Evolutionary conservation across 2,888 invertebrate genomes (phyloP), one percentile per base, ranked within the genome.

Genomic region (Hartigia nigra): DNA sequence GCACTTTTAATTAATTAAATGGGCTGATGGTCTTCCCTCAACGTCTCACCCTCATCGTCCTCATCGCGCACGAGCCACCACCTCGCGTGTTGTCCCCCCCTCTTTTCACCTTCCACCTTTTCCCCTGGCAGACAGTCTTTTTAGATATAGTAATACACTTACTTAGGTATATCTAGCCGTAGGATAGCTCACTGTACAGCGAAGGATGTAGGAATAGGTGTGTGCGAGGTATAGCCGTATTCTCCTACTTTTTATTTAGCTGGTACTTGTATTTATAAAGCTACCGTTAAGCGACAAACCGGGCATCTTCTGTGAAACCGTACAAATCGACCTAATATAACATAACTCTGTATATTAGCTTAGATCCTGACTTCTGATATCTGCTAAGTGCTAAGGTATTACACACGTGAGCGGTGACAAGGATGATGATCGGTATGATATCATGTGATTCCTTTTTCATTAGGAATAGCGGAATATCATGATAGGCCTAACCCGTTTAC

Each of bases 1-100:
- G 91, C 91, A 91, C 90, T 91, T 91, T 91, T 91, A 91, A 91
- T 91, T 91, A 91, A 91, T 91, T 91, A 91, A 91, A 91, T 90
- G 91, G 90, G 87, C 87, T 88, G 88, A 90, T 89, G 87, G 89
- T 81, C 83, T 82, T 81, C 87, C 85, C 85, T 84, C 82, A 80
- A 85, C 83, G 85, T 80, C 35, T 79, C 79, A 76, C 79, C 79
- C 76, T 76, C 76, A 75, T 70, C 82, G 78, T 81, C 79, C 76
- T 69, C 81, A 82, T 83, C 39, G 34, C 69, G 70, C 39, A 35
- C 37, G 32, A 69, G 70, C 76, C 77, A 77, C 85, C 86, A 88
- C 88, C 90, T 91, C 91, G 91, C 91, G 91, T 91, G 91, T 88
- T 90, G 88, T 86, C 4, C 34, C 14, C 55, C 23, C 55, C 55